A percentile compares a stretch with the other conserved stretches of the same genome.
Conservation (phyloP, 2,888 invertebrate genomes). For the Digitonthophagus gazella region DNA sequence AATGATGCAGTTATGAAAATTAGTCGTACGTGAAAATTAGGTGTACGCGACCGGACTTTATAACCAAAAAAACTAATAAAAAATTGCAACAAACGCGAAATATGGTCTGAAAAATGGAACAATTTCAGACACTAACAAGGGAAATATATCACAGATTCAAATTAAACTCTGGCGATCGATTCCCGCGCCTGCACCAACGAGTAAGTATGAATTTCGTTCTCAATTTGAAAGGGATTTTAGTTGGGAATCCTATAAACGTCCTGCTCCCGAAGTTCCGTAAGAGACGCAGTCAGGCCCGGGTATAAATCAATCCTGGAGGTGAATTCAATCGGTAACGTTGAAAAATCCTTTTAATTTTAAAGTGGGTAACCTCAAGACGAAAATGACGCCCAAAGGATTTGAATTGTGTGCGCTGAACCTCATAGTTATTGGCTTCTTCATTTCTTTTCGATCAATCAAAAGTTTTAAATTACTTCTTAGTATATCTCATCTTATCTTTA, state of each 20-base stretch:
- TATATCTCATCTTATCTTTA: no score
- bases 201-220: neutral
- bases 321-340: neutral
- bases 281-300: neutral
- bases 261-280: neutral
- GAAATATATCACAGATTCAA: neutral
- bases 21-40: no score
- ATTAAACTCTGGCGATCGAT: neutral
- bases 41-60: no score
- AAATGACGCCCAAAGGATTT: neutral
- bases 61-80: neutral
- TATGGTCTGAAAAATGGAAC: neutral
- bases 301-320: neutral
- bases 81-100: neutral
- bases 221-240: neutral
- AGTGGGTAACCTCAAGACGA: neutral
- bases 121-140: neutral
- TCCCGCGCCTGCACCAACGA: neutral
- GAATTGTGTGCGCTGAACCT: neutral
- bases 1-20: no score
- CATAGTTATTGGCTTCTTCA: neutral
- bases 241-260: neutral
- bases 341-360: neutral
- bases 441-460: neutral
- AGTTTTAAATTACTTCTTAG: no score